These are phyloP conservation scores for Hemiscyllium ocellatum DNA, from an alignment of 2,113 vertebrate species.

Conservation along the genomic window DNA sequence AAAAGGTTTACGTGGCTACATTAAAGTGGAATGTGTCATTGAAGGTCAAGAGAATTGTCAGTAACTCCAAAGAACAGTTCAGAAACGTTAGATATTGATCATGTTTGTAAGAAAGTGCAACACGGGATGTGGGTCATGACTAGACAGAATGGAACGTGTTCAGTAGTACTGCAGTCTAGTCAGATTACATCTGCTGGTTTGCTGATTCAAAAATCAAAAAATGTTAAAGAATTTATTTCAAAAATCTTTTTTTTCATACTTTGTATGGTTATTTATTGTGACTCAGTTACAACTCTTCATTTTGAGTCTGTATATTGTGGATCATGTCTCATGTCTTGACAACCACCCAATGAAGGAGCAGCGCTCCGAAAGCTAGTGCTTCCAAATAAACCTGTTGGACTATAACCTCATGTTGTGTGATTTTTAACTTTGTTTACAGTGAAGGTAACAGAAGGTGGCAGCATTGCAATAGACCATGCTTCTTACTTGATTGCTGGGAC, in stretches of 20 bases:
- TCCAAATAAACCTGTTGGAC: too few relatives aligned
- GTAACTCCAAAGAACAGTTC: background rate
- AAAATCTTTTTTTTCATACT: background rate
- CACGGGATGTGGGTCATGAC: constrained; percentile 10
- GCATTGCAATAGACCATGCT: too few relatives aligned
- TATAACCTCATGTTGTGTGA: too few relatives aligned
- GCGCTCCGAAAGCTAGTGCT: too few relatives aligned
- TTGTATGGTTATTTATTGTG: background rate
- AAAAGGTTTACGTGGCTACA: background rate
- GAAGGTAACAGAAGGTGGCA: too few relatives aligned
- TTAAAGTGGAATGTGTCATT: background rate
- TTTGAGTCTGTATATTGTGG: background rate
- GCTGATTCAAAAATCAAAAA: background rate
- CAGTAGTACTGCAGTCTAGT: background rate
- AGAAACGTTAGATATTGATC: constrained; percentile 1
- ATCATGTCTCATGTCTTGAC: background rate
- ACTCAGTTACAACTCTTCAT: background rate
- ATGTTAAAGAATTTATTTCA: background rate
- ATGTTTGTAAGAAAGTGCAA: constrained; percentile 2
- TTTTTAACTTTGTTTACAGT: too few relatives aligned
- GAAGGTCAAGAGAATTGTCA: background rate
- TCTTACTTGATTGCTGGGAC: too few relatives aligned
- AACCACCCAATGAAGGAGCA: too few relatives aligned
- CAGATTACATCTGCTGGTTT: constrained; percentile 8
- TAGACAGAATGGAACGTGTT: background rate